phyloP scores from a whole-genome alignment of 2,797 vertebrate species.

The Enteromius fasciolatus region DNA sequence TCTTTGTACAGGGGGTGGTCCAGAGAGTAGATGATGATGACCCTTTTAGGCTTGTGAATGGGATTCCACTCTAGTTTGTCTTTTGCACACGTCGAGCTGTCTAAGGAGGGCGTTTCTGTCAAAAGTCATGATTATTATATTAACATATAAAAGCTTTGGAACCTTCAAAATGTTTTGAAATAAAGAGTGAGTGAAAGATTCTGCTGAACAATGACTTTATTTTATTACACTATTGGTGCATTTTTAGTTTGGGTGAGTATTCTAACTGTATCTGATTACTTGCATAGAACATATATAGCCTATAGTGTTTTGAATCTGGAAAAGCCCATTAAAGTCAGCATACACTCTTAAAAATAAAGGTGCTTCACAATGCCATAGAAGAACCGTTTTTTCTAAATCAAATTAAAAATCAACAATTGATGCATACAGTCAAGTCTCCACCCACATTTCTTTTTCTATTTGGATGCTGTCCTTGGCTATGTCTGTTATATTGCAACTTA shows the following conservation, averaged over 20 bases:
- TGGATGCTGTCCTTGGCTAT: not conserved
- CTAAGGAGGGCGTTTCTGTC: conserved; percentile 18
- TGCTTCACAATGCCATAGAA: no score
- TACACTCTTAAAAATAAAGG: no score
- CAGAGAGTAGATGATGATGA: conserved; percentile 90
- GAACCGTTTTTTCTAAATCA: not conserved
- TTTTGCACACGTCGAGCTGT: conserved; percentile 12
- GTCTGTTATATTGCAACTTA: not conserved
- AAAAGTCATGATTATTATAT: not conserved
- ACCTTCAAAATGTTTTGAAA: not conserved
- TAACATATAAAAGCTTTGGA: not conserved
- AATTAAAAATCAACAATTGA: not conserved
- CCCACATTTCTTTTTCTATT: not conserved
- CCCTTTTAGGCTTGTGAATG: conserved; percentile 68
- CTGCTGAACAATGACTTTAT: not conserved
- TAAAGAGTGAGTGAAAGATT: conserved; percentile 5
- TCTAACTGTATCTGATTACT: not conserved
- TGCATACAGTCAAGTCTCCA: not conserved
- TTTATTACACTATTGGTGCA: not conserved
- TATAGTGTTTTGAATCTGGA: not conserved
- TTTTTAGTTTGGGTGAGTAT: not conserved
- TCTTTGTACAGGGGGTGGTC: conserved; percentile 89
- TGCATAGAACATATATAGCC: not conserved
- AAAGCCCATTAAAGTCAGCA: not conserved
- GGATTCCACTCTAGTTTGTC: conserved; percentile 23